Evolutionary conservation across 2,797 vertebrate species (phyloP), one percentile per base, ranked within the genome.

Genomic region (Dendrocincla fuliginosa): DNA sequence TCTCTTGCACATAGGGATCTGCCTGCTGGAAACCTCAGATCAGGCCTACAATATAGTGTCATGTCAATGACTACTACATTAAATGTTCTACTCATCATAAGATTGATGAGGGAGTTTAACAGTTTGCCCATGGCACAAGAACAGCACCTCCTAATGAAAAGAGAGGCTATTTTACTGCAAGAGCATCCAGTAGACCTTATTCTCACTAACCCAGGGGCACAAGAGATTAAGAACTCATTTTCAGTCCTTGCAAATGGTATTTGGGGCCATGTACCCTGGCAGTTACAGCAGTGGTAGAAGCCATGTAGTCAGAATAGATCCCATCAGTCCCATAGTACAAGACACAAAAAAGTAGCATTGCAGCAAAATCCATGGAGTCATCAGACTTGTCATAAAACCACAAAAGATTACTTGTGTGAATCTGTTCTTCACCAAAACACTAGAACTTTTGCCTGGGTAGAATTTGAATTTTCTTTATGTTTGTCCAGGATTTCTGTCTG

Each of bases 291-390:
- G 97, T 96, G 3, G 97, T 98, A 17, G 98, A 98, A 39, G 97
- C 98, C 98, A 98, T 98, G 94, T 97, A 98, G 96, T 98, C 98
- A 0, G 98, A 98, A 90, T 97, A 99, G 97, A 98, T 98, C 97
- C 97, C 97, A 97, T 98, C 53, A 97, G 96, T 32, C 97, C 97
- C 97, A 9, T 97, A 98, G 91, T 98, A 98, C 16, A 98, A 95
- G 1, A 98, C 95, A 4, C 98, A 98, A 80, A 98, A 98, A 84
- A 98, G 80, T 95, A 98, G 96, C 57, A 98, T 92, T 4, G 98
- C 95, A 0, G 97, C 97, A 0, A 99, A 98, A 77, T 98, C 97
- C 98, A 98, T 97, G 0, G 97, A 98, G 63, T 98, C 98, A 95
- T 98, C 97, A 6, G 98, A 96, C 53, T 98, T 98, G 32, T 60